Percentiles rank a stretch among this genome's conserved stretches.
phyloP scores from a whole-genome alignment of 2,113 vertebrate species.

The Natator depressus region DNA sequence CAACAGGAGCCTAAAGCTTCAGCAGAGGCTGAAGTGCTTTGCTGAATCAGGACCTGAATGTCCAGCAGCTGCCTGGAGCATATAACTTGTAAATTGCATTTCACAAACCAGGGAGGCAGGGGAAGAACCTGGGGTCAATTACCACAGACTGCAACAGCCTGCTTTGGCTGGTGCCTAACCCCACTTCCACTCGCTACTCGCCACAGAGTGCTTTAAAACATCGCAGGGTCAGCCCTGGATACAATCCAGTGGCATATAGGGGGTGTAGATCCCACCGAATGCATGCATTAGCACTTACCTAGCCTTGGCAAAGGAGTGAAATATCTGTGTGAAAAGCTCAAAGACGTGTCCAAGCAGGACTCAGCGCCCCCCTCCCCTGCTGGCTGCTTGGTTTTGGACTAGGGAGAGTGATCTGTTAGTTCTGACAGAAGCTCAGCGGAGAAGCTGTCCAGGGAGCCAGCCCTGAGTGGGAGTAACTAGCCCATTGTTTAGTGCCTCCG shows the following conservation, averaged over 20 bases:
- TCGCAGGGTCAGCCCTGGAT: not conserved
- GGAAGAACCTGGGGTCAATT: not conserved
- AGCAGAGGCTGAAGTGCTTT: not conserved
- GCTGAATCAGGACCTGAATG: not conserved
- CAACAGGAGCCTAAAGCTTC: not conserved
- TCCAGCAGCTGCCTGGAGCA: not conserved
- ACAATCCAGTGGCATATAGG: too few relatives aligned
- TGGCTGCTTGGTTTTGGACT: not conserved
- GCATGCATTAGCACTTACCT: not conserved
- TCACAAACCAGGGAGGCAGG: not conserved
- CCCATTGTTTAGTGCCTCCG: not conserved
- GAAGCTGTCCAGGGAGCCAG: not conserved
- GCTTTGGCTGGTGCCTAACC: not conserved
- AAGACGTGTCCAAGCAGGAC: not conserved
- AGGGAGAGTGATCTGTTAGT: not conserved
- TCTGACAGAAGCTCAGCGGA: not conserved
- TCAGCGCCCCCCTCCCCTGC: not conserved
- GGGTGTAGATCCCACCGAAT: not conserved
- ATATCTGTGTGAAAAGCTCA: not conserved
- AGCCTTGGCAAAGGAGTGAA: not conserved
- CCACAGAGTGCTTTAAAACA: not conserved
- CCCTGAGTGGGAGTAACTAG: not conserved
- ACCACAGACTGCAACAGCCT: rapidly evolving
- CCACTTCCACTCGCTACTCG: not conserved
- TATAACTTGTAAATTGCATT: not conserved